phyloP scores from a whole-genome alignment of 2,797 vertebrate species.

The Hydrophis major region DNA sequence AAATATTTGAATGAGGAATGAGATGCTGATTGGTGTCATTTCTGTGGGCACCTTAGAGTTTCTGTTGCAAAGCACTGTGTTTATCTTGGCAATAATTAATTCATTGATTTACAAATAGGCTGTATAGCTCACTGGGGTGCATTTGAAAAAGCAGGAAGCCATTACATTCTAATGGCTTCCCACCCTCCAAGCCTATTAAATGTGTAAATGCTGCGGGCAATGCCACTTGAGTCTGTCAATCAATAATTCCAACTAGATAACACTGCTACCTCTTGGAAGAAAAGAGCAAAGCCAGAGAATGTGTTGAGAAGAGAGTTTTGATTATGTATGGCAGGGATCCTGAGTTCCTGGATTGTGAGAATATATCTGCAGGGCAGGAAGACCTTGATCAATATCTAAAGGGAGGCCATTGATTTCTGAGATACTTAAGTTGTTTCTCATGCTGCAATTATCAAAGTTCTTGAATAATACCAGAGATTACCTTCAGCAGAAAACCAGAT shows the following conservation, averaged over 20 bases:
- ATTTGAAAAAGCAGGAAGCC: slow-evolving; percentile 36
- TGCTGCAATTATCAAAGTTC: slow-evolving; percentile 67
- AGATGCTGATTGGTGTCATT: slow-evolving; percentile 21
- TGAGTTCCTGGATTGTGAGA: slow-evolving; percentile 66
- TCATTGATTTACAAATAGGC: slow-evolving; percentile 42
- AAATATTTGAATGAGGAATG: neutral
- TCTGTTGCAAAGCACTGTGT: neutral
- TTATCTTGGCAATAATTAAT: slow-evolving; percentile 49
- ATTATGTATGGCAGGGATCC: slow-evolving; percentile 18
- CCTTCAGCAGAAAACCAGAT: slow-evolving; percentile 20
- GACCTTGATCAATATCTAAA: slow-evolving; percentile 62
- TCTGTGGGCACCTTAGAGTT: slow-evolving; percentile 4
- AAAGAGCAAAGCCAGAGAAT: slow-evolving; percentile 28
- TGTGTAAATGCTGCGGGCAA: slow-evolving; percentile 15
- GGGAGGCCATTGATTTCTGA: slow-evolving; percentile 61
- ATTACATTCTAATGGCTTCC: slow-evolving; percentile 26
- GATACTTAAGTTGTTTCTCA: slow-evolving; percentile 56
- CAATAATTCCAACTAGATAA: slow-evolving; percentile 51
- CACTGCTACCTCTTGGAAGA: slow-evolving; percentile 26
- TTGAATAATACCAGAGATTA: slow-evolving; percentile 62
- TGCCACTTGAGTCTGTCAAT: slow-evolving; percentile 41
- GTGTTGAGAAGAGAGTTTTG: slow-evolving; percentile 29
- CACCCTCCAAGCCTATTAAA: slow-evolving; percentile 17
- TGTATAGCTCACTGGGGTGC: neutral
- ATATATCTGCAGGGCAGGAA: slow-evolving; percentile 45